Conservation (phyloP, 2,888 invertebrate genomes). For the Caenorhabditis japonica region DNA sequence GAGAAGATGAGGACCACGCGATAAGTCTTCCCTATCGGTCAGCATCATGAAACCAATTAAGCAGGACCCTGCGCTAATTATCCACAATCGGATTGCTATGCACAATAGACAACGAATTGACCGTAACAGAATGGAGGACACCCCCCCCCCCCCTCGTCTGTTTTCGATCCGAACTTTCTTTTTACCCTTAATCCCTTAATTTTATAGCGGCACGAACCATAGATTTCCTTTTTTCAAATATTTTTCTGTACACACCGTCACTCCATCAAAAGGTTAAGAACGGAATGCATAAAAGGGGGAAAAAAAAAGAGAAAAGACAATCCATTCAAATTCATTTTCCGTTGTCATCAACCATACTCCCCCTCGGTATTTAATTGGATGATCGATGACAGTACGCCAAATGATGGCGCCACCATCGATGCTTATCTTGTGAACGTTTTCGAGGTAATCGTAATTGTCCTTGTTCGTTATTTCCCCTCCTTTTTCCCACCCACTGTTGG, state of each 20-base stretch:
- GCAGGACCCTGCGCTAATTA: slow-evolving; percentile 38
- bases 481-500: background rate
- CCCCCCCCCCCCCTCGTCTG: slow-evolving; percentile 7
- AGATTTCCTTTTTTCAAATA: slow-evolving; percentile 6
- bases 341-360: slow-evolving; percentile 34
- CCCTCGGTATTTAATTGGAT: slow-evolving; percentile 41
- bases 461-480: background rate
- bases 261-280: background rate
- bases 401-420: slow-evolving; percentile 47
- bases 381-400: slow-evolving; percentile 41
- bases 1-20: slow-evolving; percentile 19
- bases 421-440: slow-evolving; percentile 44
- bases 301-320: background rate
- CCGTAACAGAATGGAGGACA: slow-evolving; percentile 36
- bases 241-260: background rate
- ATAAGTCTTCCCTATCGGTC: slow-evolving; percentile 25
- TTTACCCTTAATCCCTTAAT: slow-evolving; percentile 48
- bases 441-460: slow-evolving; percentile 15
- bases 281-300: too few species aligned
- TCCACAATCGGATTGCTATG: slow-evolving; percentile 45
- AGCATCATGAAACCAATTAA: slow-evolving; percentile 38
- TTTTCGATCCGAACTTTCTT: background rate
- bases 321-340: slow-evolving; percentile 28
- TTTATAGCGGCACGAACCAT: slow-evolving; percentile 51
- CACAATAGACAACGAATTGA: slow-evolving; percentile 50